phyloP scores from a whole-genome alignment of 2,888 invertebrate species.

The Ametastegia equiseti region DNA sequence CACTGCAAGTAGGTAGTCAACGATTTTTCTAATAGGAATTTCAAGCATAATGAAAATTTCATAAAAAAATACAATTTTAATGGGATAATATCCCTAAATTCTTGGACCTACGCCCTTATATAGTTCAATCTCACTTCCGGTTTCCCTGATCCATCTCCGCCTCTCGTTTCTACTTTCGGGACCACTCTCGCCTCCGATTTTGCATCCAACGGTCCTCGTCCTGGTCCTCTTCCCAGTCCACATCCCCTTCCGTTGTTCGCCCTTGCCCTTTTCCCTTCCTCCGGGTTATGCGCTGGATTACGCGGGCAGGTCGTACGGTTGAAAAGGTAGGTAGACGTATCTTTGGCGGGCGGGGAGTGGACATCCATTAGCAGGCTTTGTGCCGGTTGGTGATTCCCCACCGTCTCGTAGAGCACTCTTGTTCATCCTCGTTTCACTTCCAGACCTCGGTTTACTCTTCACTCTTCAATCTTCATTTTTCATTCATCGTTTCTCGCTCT shows the following conservation, averaged over 20 bases:
- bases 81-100: no score
- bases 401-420: neutral
- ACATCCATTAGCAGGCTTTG: slow-evolving; percentile 75
- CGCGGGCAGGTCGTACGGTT: slow-evolving; percentile 51
- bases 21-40: no score
- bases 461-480: slow-evolving; percentile 19
- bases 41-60: no score
- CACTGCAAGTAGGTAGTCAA: no score
- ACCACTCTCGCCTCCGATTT: slow-evolving; percentile 7
- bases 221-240: neutral
- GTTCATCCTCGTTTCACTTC: slow-evolving; percentile 1
- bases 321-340: slow-evolving; percentile 70
- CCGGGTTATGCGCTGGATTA: slow-evolving; percentile 54
- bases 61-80: no score
- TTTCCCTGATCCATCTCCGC: neutral
- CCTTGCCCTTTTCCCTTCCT: neutral
- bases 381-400: slow-evolving; percentile 51
- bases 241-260: slow-evolving; percentile 30
- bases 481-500: slow-evolving; percentile 33
- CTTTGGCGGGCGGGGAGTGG: slow-evolving; percentile 71
- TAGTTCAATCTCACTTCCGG: neutral
- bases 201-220: neutral
- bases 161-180: neutral
- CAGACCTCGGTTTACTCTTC: slow-evolving; percentile 33
- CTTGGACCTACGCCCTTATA: neutral